Evolutionary conservation across 2,113 vertebrate species (phyloP).

Genomic region (Syngnathoides biaculeatus): DNA sequence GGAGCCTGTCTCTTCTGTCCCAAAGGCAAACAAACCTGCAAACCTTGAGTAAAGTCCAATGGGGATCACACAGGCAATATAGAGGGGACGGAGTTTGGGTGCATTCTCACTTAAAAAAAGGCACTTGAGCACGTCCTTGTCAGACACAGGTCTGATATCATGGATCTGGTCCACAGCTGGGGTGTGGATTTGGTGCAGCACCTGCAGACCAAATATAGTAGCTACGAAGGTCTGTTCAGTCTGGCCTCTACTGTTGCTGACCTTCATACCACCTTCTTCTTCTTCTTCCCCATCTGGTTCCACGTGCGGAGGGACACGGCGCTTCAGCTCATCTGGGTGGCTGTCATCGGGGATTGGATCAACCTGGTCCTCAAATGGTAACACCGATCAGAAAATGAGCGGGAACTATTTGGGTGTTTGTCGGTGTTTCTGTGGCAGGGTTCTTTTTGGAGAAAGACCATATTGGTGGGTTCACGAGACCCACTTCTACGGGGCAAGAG

Average conservation of each 20-base stretch:
- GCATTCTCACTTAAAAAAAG: neutral
- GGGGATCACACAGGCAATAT: slow-evolving; percentile 18
- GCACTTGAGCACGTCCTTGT: slow-evolving; percentile 6
- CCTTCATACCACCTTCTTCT: slow-evolving; percentile 86
- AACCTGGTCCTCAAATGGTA: slow-evolving; percentile 96
- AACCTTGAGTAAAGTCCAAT: slow-evolving; percentile 76
- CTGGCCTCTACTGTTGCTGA: slow-evolving; percentile 85
- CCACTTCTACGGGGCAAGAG: slow-evolving; percentile 62
- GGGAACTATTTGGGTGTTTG: fast-evolving
- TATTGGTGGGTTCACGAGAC: slow-evolving; percentile 82
- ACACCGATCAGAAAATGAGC: slow-evolving; percentile 19
- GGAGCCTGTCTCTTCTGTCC: slow-evolving; percentile 46
- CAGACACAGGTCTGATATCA: slow-evolving; percentile 42
- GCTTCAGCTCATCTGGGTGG: slow-evolving; percentile 90
- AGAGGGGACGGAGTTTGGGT: slow-evolving; percentile 13
- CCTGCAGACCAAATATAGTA: slow-evolving; percentile 79
- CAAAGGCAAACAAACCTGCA: slow-evolving; percentile 64
- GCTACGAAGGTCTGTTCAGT: slow-evolving; percentile 81
- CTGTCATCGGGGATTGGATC: slow-evolving; percentile 93
- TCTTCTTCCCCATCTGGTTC: slow-evolving; percentile 93
- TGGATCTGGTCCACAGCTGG: slow-evolving; percentile 83
- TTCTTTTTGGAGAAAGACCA: slow-evolving; percentile 76
- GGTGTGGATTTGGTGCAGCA: slow-evolving; percentile 77
- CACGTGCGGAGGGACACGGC: slow-evolving; percentile 77
- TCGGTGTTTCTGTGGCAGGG: slow-evolving; percentile 48